Percentiles rank a stretch among this genome's conserved stretches.
Conservation (phyloP, 1,140 invertebrate genomes). For the Stegodyphus dumicola region DNA sequence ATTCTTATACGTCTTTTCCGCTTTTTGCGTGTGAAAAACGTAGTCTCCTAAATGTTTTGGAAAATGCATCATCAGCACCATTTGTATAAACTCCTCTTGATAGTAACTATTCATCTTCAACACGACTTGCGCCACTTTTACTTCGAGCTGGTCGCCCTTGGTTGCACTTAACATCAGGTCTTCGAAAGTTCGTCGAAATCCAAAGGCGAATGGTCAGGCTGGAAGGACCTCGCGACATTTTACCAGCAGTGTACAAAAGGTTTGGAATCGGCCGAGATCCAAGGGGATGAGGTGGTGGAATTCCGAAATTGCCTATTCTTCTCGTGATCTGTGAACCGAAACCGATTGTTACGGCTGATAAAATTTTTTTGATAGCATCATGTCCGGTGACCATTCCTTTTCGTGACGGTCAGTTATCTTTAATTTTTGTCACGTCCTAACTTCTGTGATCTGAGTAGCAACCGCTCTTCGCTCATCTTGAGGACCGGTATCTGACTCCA, state of each 20-base stretch:
- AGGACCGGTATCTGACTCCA: too few relatives aligned
- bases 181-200: too few relatives aligned
- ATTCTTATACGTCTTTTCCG: too few relatives aligned
- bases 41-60: too few relatives aligned
- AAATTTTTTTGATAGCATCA: conserved; percentile 46
- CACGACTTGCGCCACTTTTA: too few relatives aligned
- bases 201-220: neutral
- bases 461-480: too few relatives aligned
- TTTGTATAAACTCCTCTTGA: too few relatives aligned
- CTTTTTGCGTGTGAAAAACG: too few relatives aligned
- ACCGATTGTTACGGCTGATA: conserved; percentile 42
- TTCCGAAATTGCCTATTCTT: conserved; percentile 44
- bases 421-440: conserved; percentile 26
- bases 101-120: too few relatives aligned
- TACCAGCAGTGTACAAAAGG: neutral
- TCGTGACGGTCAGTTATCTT: conserved; percentile 23
- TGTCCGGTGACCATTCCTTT: conserved; percentile 17
- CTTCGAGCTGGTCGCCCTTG: too few relatives aligned
- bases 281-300: neutral
- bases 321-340: conserved; percentile 21
- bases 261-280: neutral
- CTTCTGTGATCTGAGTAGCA: neutral
- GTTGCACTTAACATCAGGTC: too few relatives aligned
- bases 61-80: too few relatives aligned
- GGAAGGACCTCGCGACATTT: neutral